Evolutionary conservation across 1,140 invertebrate species (phyloP).

Genomic region (Ephestia elutella): DNA sequence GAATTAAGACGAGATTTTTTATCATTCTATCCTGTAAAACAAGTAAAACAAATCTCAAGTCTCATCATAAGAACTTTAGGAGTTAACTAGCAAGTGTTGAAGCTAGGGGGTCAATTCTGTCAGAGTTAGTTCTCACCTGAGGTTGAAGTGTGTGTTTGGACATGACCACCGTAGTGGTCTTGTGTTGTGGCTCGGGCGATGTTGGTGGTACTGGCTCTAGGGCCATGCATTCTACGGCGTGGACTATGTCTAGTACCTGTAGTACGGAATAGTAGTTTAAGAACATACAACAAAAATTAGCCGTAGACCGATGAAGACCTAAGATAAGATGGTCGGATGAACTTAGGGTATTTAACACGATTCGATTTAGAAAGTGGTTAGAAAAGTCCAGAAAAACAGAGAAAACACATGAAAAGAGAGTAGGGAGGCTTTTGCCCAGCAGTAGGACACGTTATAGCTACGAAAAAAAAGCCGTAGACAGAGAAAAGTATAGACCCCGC

Average conservation of each 20-base stretch:
- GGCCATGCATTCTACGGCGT: constrained; percentile 88
- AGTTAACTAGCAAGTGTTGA: background rate
- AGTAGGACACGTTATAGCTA: too few relatives aligned
- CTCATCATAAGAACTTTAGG: background rate
- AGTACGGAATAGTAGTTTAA: background rate
- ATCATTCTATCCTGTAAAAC: background rate
- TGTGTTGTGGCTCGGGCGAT: constrained; percentile 86
- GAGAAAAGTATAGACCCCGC: too few relatives aligned
- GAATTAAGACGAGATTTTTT: too few relatives aligned
- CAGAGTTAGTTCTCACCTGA: constrained; percentile 41
- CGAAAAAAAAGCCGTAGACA: too few relatives aligned
- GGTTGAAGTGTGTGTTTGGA: constrained; percentile 88
- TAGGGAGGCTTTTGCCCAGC: too few relatives aligned
- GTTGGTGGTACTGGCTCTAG: constrained; percentile 82
- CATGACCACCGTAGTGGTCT: constrained; percentile 95
- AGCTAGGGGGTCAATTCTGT: background rate
- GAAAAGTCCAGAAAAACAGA: too few relatives aligned
- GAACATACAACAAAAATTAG: too few relatives aligned
- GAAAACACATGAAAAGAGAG: too few relatives aligned
- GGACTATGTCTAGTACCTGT: constrained; percentile 90
- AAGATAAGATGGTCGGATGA: too few relatives aligned
- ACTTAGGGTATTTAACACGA: too few relatives aligned
- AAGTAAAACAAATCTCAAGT: background rate
- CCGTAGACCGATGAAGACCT: too few relatives aligned
- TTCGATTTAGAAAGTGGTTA: too few relatives aligned